phyloP scores from a whole-genome alignment of 2,888 invertebrate species.

The Caenorhabditis becei region DNA sequence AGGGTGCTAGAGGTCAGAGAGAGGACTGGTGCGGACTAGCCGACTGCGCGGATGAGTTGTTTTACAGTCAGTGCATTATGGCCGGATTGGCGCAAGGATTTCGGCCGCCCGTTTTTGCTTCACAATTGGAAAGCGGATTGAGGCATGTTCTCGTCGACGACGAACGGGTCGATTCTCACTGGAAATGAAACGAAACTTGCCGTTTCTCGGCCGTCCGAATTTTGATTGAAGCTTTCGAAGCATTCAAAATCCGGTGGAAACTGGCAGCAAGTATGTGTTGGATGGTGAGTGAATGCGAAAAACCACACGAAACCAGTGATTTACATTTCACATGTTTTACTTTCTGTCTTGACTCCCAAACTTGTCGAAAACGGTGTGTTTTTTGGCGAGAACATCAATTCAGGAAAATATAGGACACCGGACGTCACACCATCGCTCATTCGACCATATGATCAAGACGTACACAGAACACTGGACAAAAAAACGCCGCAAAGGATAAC shows the following conservation, averaged over 20 bases:
- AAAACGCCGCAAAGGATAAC: constrained; percentile 1
- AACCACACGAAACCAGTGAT: constrained; percentile 35
- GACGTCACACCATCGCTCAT: constrained; percentile 28
- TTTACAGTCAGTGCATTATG: constrained; percentile 56
- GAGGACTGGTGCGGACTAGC: constrained; percentile 25
- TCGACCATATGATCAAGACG: constrained; percentile 42
- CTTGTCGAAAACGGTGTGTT: constrained; percentile 31
- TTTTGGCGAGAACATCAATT: constrained; percentile 15
- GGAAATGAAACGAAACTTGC: constrained; percentile 22
- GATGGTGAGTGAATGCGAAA: not conserved
- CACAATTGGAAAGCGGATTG: constrained; percentile 42
- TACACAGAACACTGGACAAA: constrained; percentile 15
- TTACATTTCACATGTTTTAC: constrained; percentile 40
- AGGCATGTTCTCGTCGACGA: constrained; percentile 35
- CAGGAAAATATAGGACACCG: constrained; percentile 35
- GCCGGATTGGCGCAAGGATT: constrained; percentile 45
- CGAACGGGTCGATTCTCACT: constrained; percentile 46
- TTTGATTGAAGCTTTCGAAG: constrained; percentile 51
- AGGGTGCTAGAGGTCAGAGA: constrained; percentile 54
- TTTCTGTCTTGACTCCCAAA: constrained; percentile 39
- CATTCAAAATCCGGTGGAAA: constrained; percentile 44
- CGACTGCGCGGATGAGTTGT: constrained; percentile 48
- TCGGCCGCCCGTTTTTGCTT: constrained; percentile 42
- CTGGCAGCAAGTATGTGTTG: constrained; percentile 12
- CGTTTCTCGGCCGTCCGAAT: constrained; percentile 35